Evolutionary conservation across 2,888 invertebrate species (phyloP).

Genomic region (Perdita meconis): DNA sequence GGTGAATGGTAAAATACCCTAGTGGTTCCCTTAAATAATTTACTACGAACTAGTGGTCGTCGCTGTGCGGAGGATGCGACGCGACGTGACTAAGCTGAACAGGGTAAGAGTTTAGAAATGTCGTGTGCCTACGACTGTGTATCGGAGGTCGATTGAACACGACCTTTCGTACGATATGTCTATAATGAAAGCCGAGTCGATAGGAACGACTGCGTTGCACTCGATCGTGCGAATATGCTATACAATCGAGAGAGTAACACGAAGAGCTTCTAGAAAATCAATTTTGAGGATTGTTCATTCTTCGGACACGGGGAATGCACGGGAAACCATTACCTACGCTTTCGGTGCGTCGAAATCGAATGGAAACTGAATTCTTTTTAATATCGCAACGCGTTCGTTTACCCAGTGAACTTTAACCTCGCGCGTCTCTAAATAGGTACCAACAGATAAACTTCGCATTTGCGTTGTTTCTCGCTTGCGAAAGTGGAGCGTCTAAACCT

Average conservation of each 20-base stretch:
- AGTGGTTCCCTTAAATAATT: not conserved
- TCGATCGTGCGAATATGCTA: constrained; percentile 20
- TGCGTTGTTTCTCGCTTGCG: not conserved
- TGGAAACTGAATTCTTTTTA: not conserved
- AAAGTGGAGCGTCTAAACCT: not conserved
- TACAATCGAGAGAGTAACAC: not conserved
- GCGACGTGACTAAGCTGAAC: not conserved
- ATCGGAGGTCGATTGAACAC: constrained; percentile 60
- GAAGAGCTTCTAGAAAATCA: not conserved
- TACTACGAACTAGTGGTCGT: not conserved
- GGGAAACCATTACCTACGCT: not conserved
- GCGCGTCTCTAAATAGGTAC: not conserved
- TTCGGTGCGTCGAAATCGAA: not conserved
- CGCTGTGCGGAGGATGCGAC: not conserved
- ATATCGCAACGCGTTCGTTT: not conserved
- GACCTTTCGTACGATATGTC: constrained; percentile 72
- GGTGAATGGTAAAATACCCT: not conserved
- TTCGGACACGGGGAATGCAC: too few species aligned
- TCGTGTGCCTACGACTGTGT: constrained; percentile 73
- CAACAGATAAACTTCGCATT: not conserved
- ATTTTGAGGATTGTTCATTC: not conserved
- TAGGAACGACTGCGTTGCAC: constrained; percentile 52
- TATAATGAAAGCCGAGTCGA: constrained; percentile 56
- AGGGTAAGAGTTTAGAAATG: constrained; percentile 25
- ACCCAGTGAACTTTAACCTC: constrained; percentile 4